Evolutionary conservation across 2,797 vertebrate species (phyloP).

Genomic region (Dallia pectoralis): DNA sequence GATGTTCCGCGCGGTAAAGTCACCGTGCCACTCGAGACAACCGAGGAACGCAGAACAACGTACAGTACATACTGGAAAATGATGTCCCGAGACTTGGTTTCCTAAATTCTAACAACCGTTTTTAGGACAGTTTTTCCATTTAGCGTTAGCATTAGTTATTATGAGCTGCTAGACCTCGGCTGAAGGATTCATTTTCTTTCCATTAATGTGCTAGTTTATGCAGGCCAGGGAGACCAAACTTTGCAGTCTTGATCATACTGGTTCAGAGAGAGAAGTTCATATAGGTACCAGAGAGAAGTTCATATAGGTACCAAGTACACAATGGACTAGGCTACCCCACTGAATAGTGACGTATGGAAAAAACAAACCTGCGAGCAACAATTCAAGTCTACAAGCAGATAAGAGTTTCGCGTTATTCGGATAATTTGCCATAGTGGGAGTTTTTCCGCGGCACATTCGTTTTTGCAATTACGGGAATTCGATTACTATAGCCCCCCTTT

Average conservation of each 20-base stretch:
- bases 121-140: not conserved
- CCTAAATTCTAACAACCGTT: not conserved
- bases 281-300: not conserved
- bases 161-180: not conserved
- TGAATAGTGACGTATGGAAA: not conserved
- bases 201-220: not conserved
- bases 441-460: not conserved
- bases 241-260: not conserved
- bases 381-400: not conserved
- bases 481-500: not conserved
- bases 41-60: not conserved
- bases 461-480: not conserved
- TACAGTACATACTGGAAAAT: not conserved
- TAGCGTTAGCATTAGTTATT: not conserved
- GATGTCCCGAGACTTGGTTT: not conserved
- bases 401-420: not conserved
- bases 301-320: not conserved
- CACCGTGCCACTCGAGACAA: not conserved
- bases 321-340: not conserved
- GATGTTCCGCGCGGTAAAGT: not conserved
- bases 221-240: not conserved
- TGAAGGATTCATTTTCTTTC: not conserved
- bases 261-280: not conserved
- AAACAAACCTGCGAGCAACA: not conserved
- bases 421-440: not conserved